Conservation (phyloP, 2,888 invertebrate genomes). For the Venustoraphidia nigricollis region DNA sequence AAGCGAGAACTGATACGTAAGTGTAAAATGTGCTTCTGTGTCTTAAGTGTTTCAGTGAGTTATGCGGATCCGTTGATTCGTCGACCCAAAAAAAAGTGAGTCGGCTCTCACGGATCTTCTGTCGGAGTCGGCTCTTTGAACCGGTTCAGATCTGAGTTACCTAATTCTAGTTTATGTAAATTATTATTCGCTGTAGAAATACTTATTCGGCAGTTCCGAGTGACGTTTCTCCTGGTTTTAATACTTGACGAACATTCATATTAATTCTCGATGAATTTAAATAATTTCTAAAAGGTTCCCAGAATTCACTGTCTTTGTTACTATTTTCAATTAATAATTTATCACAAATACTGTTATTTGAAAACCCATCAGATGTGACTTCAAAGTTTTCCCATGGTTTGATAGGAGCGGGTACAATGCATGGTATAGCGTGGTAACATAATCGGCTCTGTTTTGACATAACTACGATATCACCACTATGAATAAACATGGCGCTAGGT, state of each 20-base stretch:
- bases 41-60: too few species aligned
- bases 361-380: not conserved
- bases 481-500: conserved; percentile 56
- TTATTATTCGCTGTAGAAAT: not conserved
- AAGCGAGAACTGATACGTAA: too few species aligned
- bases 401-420: conserved; percentile 43
- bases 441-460: conserved; percentile 78
- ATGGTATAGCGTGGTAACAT: conserved; percentile 89
- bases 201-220: not conserved
- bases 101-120: too few species aligned
- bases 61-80: too few species aligned
- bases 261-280: conserved; percentile 69
- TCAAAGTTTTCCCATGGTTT: conserved; percentile 33
- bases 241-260: conserved; percentile 85
- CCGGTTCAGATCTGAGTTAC: too few species aligned
- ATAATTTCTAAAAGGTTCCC: conserved; percentile 43
- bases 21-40: too few species aligned
- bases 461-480: conserved; percentile 80
- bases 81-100: too few species aligned
- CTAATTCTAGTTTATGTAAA: too few species aligned
- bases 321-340: conserved; percentile 18
- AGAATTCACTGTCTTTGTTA: conserved; percentile 25
- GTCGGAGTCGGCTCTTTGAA: too few species aligned
- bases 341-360: conserved; percentile 15
- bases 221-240: conserved; percentile 38